Evolutionary conservation across 2,797 vertebrate species (phyloP), one percentile per base, ranked within the genome.

Genomic region (Otolemur crassicaudatus): DNA sequence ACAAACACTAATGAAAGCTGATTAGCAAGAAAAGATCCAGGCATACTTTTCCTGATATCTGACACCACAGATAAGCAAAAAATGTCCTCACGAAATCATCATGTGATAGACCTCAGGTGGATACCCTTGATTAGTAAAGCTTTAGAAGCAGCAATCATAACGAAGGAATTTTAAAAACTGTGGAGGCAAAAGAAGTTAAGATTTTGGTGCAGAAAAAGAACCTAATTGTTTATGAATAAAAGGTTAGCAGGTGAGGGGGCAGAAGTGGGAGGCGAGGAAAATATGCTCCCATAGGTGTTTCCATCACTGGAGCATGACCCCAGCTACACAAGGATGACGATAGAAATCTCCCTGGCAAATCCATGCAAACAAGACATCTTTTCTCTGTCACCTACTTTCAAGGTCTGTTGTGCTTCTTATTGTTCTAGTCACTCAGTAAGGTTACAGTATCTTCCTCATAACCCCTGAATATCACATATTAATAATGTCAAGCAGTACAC

Each of bases 401-500:
- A 25, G 29, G 81, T 63, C 73, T 95, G 73, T 25, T 65, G 20
- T 34, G 23, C 43, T 46, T 63, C 37, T 72, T 77, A 49, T 58
- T 75, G 14, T 65, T 86, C 53, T 11, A 85, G 29, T 67, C 80
- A 87, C 9, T 81, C 65, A 53, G n/a, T 40, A 81, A 65, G 53
- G 25, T 76, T 40, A 82, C 67, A 89, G 25, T 25, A 83, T 91
- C 69, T 91, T 61, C 56, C 34, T 27, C 49, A 49, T 37, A 75
- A 83, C 37, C 19, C 61, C 23, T 22, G 19, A 72, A 46, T 61
- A 53, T 93, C 58, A 96, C 69, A 85, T 56, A 89, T 69, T 79
- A 89, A 94, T 75, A 86, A 94, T 80, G n/a, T 73, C 65, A 49
- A 93, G 34, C 31, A 91, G 6, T 85, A 2, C 7, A 75, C 23